Conservation (phyloP, 1,140 invertebrate genomes). For the Bombus sibiricus region DNA sequence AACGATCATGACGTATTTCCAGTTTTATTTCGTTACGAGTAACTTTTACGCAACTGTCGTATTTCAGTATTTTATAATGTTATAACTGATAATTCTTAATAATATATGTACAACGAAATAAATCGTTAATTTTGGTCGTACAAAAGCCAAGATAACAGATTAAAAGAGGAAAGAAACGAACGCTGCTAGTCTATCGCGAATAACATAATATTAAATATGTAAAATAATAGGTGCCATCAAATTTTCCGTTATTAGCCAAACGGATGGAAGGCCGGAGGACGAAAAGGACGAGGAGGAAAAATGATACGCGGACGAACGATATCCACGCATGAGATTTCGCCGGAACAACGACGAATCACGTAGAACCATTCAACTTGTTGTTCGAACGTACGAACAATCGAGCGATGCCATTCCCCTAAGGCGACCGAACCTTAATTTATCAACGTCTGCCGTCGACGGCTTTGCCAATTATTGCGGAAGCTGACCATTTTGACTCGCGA, state of each 20-base stretch:
- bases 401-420: conserved; percentile 24
- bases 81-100: neutral
- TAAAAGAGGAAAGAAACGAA: neutral
- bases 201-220: too few species aligned
- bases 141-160: neutral
- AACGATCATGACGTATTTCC: neutral
- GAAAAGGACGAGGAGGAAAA: too few species aligned
- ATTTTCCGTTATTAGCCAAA: neutral
- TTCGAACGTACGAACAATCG: conserved; percentile 71
- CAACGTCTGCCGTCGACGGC: conserved; percentile 7
- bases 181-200: neutral
- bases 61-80: neutral
- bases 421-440: conserved; percentile 19
- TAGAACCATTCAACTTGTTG: conserved; percentile 61
- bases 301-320: neutral
- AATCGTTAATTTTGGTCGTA: neutral
- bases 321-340: neutral
- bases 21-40: neutral
- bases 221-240: too few species aligned
- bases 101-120: neutral
- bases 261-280: neutral
- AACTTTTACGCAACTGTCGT: neutral
- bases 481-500: neutral
- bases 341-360: neutral
- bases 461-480: conserved; percentile 38